Conservation (phyloP, 2,888 invertebrate genomes). For the Cephus pulcher region DNA sequence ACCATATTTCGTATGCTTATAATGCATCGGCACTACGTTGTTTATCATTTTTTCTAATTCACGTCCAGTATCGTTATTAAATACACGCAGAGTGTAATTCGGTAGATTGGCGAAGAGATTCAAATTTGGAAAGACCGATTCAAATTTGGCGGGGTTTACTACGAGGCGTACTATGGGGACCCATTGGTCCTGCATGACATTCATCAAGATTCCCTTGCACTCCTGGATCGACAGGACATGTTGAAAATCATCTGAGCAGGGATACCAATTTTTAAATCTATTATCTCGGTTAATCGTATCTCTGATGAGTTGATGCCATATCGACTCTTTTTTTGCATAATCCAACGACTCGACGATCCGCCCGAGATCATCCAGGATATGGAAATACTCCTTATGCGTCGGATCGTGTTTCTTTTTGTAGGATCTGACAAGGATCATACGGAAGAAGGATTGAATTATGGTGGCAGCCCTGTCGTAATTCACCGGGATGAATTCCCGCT, state of each 20-base stretch:
- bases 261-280: constrained; percentile 25
- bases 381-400: constrained; percentile 28
- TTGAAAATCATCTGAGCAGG: constrained; percentile 36
- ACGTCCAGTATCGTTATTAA: constrained; percentile 40
- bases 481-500: neutral
- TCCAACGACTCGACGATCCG: constrained; percentile 35
- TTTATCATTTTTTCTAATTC: constrained; percentile 38
- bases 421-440: constrained; percentile 29
- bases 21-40: constrained; percentile 34
- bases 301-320: constrained; percentile 30
- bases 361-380: constrained; percentile 26
- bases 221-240: constrained; percentile 41
- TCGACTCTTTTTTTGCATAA: constrained; percentile 21
- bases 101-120: constrained; percentile 36
- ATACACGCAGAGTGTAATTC: constrained; percentile 36
- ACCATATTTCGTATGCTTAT: constrained; percentile 29
- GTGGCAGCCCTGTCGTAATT: constrained; percentile 25
- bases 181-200: constrained; percentile 34
- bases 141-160: constrained; percentile 26
- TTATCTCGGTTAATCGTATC: constrained; percentile 29
- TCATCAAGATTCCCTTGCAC: constrained; percentile 21
- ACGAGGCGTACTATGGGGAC: constrained; percentile 37
- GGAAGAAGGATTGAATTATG: constrained; percentile 44
- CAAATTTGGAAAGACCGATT: constrained; percentile 27
- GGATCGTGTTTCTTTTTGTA: constrained; percentile 38